These are phyloP conservation scores for Phrynocephalus vlangalii DNA, from an alignment of 2,797 vertebrate genomes.

Conservation along the genomic window DNA sequence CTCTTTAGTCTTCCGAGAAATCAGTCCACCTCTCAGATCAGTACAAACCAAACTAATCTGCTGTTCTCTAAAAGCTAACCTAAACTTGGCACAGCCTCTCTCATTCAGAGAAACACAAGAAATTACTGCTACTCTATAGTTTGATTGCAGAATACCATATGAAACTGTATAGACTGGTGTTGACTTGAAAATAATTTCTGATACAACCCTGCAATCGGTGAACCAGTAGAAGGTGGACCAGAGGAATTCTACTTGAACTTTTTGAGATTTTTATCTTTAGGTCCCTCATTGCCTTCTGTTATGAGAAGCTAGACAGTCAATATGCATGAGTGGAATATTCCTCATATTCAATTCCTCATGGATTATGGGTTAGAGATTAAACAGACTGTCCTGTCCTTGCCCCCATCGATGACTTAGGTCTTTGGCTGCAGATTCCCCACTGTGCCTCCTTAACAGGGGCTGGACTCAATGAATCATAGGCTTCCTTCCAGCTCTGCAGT, in stretches of 20 bases:
- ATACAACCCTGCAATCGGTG: neutral
- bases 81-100: neutral
- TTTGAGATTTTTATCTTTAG: neutral
- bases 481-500: too few relatives aligned
- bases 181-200: neutral
- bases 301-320: neutral
- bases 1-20: neutral
- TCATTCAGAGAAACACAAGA: neutral
- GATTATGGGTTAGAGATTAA: neutral
- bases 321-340: neutral
- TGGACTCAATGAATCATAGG: too few relatives aligned
- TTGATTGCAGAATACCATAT: neutral
- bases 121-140: neutral
- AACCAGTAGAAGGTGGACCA: neutral
- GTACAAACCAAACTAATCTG: neutral
- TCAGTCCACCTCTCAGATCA: neutral
- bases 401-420: neutral
- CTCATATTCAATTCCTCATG: neutral
- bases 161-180: neutral
- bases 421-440: too few relatives aligned
- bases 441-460: too few relatives aligned
- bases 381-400: too few relatives aligned
- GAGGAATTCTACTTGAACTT: neutral
- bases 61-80: neutral
- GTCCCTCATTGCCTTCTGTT: too few relatives aligned